Base-by-base conservation (phyloP, 2,888 invertebrate genomes). In the Microlaimidae sp. region DNA sequence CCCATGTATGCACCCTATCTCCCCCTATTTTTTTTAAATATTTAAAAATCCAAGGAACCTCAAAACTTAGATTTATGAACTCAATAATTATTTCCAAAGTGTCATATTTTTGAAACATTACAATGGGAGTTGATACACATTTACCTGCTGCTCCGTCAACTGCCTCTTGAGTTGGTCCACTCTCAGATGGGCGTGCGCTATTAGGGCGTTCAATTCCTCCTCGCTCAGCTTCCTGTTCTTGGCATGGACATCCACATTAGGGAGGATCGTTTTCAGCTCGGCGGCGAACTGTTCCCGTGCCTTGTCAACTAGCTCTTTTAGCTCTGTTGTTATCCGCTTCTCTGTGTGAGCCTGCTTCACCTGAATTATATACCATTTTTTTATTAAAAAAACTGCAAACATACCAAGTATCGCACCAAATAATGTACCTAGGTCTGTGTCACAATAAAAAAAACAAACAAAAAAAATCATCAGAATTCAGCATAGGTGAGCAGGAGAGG, bases 141-240 rank as follows among this genome's bases (percentile, higher is more conserved):
- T 64, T 61, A 77, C 78, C 75, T 83, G 80, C 62, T 82, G 72
- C 63, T 81, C 81, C 23, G 80, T 79, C 54, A 86, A 67, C 67
- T 85, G 83, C 63, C 61, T 52, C 42, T 85, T 83, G 57, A 84
- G 78, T 62, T 80, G 81, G 55, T 82, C 75, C 3, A 86, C 80
- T 67, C 82, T 80, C 38, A 81, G 77, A 65, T 83, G 83, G 49
- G 84, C 82, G 65, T 85, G 82, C 38, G 83, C 75, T 25, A 86
- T 78, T 65, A 86, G 80, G 32, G 84, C 74, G 71, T 86, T 85
- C 61, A 85, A 74, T 59, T 85, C 81, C 10, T 79, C 77, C 64
- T 79, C 75, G 60, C 77, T 71, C n/a, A n/a, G n/a, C n/a, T n/a
- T n/a, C 32, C 32, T 7, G 32, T 7, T 32, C 32, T 79, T 80